phyloP scores from a whole-genome alignment of 2,888 invertebrate genomes.

The Aquatica leii region DNA sequence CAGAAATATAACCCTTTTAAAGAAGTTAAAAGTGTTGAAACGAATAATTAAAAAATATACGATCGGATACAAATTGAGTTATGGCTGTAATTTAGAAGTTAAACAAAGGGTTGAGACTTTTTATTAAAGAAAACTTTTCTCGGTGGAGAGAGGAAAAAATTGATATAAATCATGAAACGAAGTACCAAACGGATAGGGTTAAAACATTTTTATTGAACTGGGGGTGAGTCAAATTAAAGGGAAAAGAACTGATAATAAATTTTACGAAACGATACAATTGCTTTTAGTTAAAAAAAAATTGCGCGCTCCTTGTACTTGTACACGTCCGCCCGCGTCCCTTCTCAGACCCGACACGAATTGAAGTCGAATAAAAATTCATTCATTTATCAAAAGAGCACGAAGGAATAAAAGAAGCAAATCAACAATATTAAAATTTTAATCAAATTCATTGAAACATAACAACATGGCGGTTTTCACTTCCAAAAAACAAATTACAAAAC shows the following conservation, averaged over 20 bases:
- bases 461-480: constrained; percentile 48
- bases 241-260: constrained; percentile 31
- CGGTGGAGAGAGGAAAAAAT: constrained; percentile 36
- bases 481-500: constrained; percentile 51
- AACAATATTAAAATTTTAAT: constrained; percentile 58
- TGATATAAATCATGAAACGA: constrained; percentile 57
- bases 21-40: constrained; percentile 54
- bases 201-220: constrained; percentile 33
- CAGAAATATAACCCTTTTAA: constrained; percentile 51
- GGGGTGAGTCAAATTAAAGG: constrained; percentile 39
- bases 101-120: constrained; percentile 56
- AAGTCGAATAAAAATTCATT: constrained; percentile 50
- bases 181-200: constrained; percentile 48
- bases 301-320: constrained; percentile 1
- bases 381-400: constrained; percentile 48
- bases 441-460: constrained; percentile 54
- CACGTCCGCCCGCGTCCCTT: not conserved
- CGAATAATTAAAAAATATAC: constrained; percentile 62
- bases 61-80: constrained; percentile 62
- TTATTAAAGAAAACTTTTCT: constrained; percentile 45
- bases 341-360: not conserved
- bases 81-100: constrained; percentile 60
- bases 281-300: constrained; percentile 30
- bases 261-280: constrained; percentile 31
- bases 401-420: constrained; percentile 51